These are phyloP conservation scores for Bryconaethiops microstoma DNA, from an alignment of 2,797 vertebrate species.

Conservation along the genomic window DNA sequence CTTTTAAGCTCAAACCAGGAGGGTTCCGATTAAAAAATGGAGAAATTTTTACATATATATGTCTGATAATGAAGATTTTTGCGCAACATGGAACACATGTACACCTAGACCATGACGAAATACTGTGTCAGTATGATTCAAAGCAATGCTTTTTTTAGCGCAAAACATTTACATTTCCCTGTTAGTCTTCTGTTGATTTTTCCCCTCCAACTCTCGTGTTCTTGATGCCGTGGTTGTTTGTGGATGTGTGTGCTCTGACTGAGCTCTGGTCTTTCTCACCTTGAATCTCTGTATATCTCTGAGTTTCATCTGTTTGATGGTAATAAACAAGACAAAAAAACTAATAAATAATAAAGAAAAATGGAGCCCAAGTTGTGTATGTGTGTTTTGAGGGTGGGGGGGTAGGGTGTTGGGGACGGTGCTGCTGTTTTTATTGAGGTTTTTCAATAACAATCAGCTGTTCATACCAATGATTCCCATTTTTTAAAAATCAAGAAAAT, in stretches of 20 bases:
- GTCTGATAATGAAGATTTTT: slow-evolving; percentile 21
- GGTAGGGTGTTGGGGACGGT: too few relatives aligned
- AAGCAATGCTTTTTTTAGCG: slow-evolving; percentile 68
- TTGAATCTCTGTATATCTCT: slow-evolving; percentile 74
- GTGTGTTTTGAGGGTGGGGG: not conserved
- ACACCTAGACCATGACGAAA: slow-evolving; percentile 64
- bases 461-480: too few relatives aligned
- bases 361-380: slow-evolving; percentile 23
- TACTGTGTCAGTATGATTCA: slow-evolving; percentile 67
- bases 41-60: not conserved
- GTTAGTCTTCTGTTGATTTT: slow-evolving; percentile 65
- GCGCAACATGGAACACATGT: slow-evolving; percentile 25
- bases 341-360: slow-evolving; percentile 50
- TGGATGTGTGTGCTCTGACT: slow-evolving; percentile 63
- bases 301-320: slow-evolving; percentile 75
- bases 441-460: too few relatives aligned
- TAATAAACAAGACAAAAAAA: slow-evolving; percentile 61
- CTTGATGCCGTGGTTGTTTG: slow-evolving; percentile 69
- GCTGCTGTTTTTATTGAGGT: too few relatives aligned
- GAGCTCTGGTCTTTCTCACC: slow-evolving; percentile 69
- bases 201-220: slow-evolving; percentile 61
- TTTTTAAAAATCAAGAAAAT: too few relatives aligned
- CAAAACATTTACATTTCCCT: slow-evolving; percentile 65
- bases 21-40: not conserved
- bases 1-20: slow-evolving; percentile 29